Base-by-base conservation (phyloP, 1,140 invertebrate genomes). In the Drosophila nannoptera region DNA sequence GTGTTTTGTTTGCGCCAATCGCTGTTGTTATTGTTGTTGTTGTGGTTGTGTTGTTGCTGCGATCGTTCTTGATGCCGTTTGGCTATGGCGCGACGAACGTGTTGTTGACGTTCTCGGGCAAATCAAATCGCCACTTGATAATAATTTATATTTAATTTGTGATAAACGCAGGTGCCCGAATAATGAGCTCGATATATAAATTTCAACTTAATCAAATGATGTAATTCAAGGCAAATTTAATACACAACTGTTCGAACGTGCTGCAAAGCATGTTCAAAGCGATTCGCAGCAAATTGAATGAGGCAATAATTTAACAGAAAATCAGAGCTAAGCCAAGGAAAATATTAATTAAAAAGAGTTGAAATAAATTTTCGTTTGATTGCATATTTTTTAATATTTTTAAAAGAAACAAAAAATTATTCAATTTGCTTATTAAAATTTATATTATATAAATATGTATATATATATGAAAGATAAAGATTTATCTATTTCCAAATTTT, bases 111-210 rank as follows among this genome's bases (percentile, higher is more conserved):
- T 77, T 82, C 70, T 80, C 22, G 22, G 40, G 65, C 65, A 12
- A 70, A 66, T 70, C 54, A 60, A 70, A 70, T 77, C 56, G 70
- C 63, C 78, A 75, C 64, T 82, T 83, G 68, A 83, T 84, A 78
- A 78, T 84, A 58, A 80, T 70, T 80, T 83, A 65, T 83, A 70
- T 82, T 75, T 82, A 77, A 82, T 82, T 73, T 60, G 63, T 77
- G 80, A 84, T 83, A 83, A 84, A 84, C 66, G 31, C 46, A 65
- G 14, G 40, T 33, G 65, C 14, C 53, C 32, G 62, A 65, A 46
- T 61, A 35, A 50, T 33, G 14, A 42, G 29, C 12, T 12, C 6
- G 35, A 38, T 12, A 59, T 32, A 32, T 56, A 8, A 56, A 43
- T 53, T 43, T 14, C 6, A 49, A 56, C 11, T 35, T 31, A 64